Percentiles rank a stretch among this genome's conserved stretches.
phyloP scores from a whole-genome alignment of 2,113 vertebrate species.

The Ursus arctos region DNA sequence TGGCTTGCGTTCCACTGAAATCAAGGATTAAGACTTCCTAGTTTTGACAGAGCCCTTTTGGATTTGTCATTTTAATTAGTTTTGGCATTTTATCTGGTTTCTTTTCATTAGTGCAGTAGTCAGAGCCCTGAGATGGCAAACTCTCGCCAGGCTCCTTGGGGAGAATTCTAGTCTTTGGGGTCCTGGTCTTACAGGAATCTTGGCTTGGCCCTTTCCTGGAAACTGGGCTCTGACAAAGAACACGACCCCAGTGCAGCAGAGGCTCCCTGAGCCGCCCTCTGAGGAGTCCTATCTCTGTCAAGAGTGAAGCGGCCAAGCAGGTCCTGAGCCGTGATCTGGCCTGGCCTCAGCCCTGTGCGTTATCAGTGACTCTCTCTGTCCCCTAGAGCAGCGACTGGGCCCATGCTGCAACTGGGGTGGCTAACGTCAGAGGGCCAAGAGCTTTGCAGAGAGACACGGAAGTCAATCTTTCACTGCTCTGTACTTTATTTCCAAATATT shows the following conservation, averaged over 20 bases:
- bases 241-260: background rate
- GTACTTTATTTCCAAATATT: slow-evolving; percentile 33
- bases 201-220: slow-evolving; percentile 59
- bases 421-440: background rate
- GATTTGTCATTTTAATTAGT: slow-evolving; percentile 76
- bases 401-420: background rate
- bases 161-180: slow-evolving; percentile 36
- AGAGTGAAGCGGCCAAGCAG: background rate
- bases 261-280: background rate
- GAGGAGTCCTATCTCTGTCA: background rate
- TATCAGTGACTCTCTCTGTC: background rate
- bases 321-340: background rate
- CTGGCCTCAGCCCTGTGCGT: background rate
- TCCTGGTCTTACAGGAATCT: slow-evolving; percentile 35
- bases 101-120: slow-evolving; percentile 77
- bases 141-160: background rate
- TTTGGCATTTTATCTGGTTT: slow-evolving; percentile 81
- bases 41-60: slow-evolving; percentile 71
- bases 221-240: slow-evolving; percentile 23
- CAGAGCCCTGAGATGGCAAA: slow-evolving; percentile 52
- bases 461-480: background rate
- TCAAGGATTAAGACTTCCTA: slow-evolving; percentile 72
- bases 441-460: background rate
- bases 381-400: background rate
- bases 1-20: slow-evolving; percentile 55